phyloP scores from a whole-genome alignment of 1,140 invertebrate species.

The Drosophila ananassae region DNA sequence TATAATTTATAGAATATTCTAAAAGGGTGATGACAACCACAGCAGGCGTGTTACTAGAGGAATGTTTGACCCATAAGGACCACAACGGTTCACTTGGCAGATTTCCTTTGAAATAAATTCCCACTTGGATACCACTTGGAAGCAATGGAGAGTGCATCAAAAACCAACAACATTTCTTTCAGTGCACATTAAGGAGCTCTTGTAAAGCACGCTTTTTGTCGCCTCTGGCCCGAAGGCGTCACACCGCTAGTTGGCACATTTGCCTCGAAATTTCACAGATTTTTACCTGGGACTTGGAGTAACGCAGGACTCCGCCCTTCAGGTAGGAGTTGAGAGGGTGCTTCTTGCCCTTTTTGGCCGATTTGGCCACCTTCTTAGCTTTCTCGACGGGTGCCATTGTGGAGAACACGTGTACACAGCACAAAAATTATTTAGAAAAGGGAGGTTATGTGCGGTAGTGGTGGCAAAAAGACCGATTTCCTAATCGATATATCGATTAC shows the following conservation, averaged over 20 bases:
- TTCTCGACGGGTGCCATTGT: slow-evolving; percentile 84
- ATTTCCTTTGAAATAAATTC: too few species aligned
- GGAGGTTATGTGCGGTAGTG: slow-evolving; percentile 77
- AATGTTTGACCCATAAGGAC: too few species aligned
- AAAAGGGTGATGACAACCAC: too few species aligned
- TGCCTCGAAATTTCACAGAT: slow-evolving; percentile 34
- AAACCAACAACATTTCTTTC: background rate
- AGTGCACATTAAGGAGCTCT: background rate
- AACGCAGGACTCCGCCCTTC: slow-evolving; percentile 80
- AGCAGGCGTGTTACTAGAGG: too few species aligned
- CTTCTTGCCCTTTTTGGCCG: slow-evolving; percentile 80
- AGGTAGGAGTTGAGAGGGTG: slow-evolving; percentile 79
- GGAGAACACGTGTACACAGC: slow-evolving; percentile 84
- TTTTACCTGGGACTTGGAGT: slow-evolving; percentile 83
- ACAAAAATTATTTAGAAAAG: slow-evolving; percentile 83
- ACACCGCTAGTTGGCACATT: slow-evolving; percentile 10
- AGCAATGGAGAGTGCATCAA: background rate
- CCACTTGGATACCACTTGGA: too few species aligned
- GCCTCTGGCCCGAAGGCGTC: slow-evolving; percentile 29
- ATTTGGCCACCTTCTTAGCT: slow-evolving; percentile 82
- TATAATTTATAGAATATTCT: too few species aligned
- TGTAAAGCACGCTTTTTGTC: background rate
- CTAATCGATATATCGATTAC: slow-evolving; percentile 11
- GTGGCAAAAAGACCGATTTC: slow-evolving; percentile 33
- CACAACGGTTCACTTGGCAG: too few species aligned